Base-by-base conservation (phyloP, 2,888 invertebrate genomes). In the Lasiommata megera region DNA sequence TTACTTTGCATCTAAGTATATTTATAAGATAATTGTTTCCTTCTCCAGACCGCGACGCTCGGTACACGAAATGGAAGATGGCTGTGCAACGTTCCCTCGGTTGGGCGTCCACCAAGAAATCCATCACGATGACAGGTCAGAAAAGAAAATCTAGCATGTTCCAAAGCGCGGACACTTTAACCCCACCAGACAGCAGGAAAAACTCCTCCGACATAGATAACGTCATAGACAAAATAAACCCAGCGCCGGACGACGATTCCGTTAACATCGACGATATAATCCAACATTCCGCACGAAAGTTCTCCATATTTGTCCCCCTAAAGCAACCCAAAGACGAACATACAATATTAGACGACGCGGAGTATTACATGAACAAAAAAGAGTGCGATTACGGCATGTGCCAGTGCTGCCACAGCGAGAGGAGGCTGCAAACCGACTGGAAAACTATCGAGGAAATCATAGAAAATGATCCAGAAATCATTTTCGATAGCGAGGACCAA, bases 51-150 rank as follows among this genome's bases (percentile, higher is more conserved):
- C 93, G 98, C 56, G 94, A 96, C 76, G 92, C 93, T 3, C 93
- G 97, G 62, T 98, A 97, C 82, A 95, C 93, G 6, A 96, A 96
- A 84, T 98, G 98, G 98, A 98, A 97, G 86, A 96, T 96, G 94
- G 98, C 98, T 0, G 97, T 99, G 1, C 94, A 97, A 73, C 93
- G 98, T 29, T 96, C 97, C 36, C 93, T 98, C 68, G 96, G 97
- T 61, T 98, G 98, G 98, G 95, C 95, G 16, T 92, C 93, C 0
- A 92, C 93, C 5, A 94, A 95, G 78, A 95, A 94, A 81, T 94
- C 95, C 7, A 86, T 92, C 68, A 90, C 92, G 43, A 96, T 96
- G 94, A 96, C 96, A 93, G 95, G 95, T 94, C 93, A 92, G 88
- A 70, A 78, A 80, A 68, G 86, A 76, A 81, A 79, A 58, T 69